Conservation (phyloP, 1,140 invertebrate species). For the Solenopsis invicta region DNA sequence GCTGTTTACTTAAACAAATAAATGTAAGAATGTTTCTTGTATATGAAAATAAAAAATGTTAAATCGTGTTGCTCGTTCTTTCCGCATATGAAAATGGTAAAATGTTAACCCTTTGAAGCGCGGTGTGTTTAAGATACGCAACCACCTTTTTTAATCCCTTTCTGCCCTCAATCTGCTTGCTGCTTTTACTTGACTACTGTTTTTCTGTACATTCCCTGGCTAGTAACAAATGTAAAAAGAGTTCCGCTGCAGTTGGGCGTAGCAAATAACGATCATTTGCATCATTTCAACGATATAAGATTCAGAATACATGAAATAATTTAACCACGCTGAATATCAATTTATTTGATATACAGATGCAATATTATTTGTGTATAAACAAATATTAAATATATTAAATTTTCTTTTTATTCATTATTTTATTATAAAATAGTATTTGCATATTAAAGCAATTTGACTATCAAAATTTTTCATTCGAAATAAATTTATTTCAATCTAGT, state of each 20-base stretch:
- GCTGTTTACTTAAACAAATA: slow-evolving; percentile 1
- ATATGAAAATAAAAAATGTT: slow-evolving; percentile 24
- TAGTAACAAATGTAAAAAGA: slow-evolving; percentile 12
- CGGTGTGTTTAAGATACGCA: slow-evolving; percentile 24
- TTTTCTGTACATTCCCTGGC: neutral
- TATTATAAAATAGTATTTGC: neutral
- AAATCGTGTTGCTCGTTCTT: neutral
- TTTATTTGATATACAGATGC: neutral
- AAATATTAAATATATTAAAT: slow-evolving; percentile 10
- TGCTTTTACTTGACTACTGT: slow-evolving; percentile 22
- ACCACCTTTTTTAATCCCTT: slow-evolving; percentile 6
- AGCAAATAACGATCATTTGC: slow-evolving; percentile 23
- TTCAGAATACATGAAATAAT: neutral
- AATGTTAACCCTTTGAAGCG: slow-evolving; percentile 20
- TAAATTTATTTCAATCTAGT: slow-evolving; percentile 6
- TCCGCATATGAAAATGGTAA: slow-evolving; percentile 4
- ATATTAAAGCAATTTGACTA: neutral
- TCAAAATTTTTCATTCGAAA: slow-evolving; percentile 2
- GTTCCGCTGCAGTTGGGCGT: neutral
- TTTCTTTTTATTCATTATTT: slow-evolving; percentile 2
- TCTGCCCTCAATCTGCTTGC: neutral
- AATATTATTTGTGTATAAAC: neutral
- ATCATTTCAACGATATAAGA: neutral
- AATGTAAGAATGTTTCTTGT: neutral
- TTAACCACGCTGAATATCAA: neutral